A percentile compares a stretch with the other conserved stretches of the same genome.
Evolutionary conservation across 2,888 invertebrate genomes (phyloP).

Genomic region (Melipona beecheii): DNA sequence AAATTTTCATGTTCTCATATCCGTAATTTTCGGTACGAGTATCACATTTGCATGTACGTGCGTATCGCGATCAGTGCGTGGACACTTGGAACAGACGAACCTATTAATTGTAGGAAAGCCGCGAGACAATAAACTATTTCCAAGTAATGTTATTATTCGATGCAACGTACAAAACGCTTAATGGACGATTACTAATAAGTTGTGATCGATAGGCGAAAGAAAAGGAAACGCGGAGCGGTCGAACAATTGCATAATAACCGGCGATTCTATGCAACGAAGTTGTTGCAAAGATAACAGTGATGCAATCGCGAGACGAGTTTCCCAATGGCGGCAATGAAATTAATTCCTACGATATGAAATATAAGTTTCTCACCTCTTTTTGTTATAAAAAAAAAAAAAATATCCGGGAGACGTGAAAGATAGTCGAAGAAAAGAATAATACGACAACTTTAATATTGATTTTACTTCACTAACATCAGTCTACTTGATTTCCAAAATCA

Average conservation of each 20-base stretch:
- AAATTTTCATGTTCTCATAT: background rate
- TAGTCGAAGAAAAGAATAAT: too few relatives aligned
- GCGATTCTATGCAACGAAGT: background rate
- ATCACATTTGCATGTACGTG: background rate
- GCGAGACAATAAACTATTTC: constrained; percentile 1
- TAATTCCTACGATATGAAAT: background rate
- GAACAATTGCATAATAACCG: background rate
- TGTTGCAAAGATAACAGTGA: background rate
- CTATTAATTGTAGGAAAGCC: background rate
- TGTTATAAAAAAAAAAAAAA: too few relatives aligned
- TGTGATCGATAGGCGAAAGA: background rate
- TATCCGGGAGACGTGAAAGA: too few relatives aligned
- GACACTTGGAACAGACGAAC: background rate
- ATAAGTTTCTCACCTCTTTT: too few relatives aligned
- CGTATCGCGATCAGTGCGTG: background rate
- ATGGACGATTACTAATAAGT: background rate
- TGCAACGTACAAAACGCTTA: background rate
- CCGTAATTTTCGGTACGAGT: background rate
- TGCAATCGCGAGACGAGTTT: background rate
- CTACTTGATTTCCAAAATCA: too few relatives aligned
- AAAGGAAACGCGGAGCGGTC: background rate
- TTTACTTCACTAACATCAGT: too few relatives aligned
- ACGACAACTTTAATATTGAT: too few relatives aligned
- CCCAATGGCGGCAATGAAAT: background rate
- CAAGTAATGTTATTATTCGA: background rate